Evolutionary conservation across 2,888 invertebrate species (phyloP).

Genomic region (Yponomeuta plumbellus): DNA sequence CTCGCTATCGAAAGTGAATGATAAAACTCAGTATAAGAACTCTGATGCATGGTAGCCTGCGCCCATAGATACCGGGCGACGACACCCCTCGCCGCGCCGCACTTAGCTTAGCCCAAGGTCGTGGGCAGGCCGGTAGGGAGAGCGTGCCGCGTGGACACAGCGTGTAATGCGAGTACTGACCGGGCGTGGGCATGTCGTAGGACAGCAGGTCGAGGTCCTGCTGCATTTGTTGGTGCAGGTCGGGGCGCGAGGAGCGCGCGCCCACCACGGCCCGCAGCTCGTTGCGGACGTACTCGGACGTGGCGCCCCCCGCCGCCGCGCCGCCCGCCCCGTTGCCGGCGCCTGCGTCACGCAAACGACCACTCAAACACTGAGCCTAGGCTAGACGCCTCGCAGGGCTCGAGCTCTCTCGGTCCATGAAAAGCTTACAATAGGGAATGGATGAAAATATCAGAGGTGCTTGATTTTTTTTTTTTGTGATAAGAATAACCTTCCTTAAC

Average conservation of each 20-base stretch:
- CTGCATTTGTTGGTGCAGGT: constrained; percentile 66
- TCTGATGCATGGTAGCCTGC: no score
- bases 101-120: no score
- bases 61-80: no score
- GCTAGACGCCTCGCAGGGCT: neutral
- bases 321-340: constrained; percentile 28
- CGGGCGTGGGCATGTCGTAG: constrained; percentile 82
- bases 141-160: neutral
- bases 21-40: no score
- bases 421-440: no score
- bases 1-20: no score
- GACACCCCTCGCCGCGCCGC: no score
- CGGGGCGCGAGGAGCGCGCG: constrained; percentile 81
- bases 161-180: constrained; percentile 32
- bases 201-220: constrained; percentile 83
- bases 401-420: neutral
- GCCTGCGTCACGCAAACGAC: constrained; percentile 14
- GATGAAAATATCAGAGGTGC: no score
- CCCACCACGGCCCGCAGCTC: constrained; percentile 93
- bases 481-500: no score
- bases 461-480: no score
- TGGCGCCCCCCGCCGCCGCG: constrained; percentile 66
- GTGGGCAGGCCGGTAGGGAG: no score
- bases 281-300: constrained; percentile 93
- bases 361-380: neutral